Evolutionary conservation across 1,140 invertebrate species (phyloP), one percentile per base, ranked within the genome.

Genomic region (Schmidtea mediterranea): DNA sequence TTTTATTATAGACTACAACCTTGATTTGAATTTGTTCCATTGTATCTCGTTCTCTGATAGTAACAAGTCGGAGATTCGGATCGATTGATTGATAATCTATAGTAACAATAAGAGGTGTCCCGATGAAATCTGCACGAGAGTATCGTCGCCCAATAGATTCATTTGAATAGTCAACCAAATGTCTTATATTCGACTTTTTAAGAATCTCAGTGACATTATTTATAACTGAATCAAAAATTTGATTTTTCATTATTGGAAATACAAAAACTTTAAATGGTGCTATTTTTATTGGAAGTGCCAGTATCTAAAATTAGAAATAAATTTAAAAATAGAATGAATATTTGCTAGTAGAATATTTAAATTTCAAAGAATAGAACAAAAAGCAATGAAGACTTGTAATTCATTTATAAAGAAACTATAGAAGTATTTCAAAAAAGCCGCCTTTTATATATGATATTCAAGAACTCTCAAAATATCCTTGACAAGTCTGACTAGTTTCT

Each of bases 51-150:
- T 97, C 84, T 51, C 92, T 71, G 1, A 98, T 69, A 1, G 92
- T 98, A 0, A 81, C 89, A 49, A 79, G 79, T 59, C 82, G 73
- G 49, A 78, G 79, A 59, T 82, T 73, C 0, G 83, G 82, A 59
- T 82, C 80, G 0, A 87, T 61, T 0, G 81, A 82, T 65, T 98
- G 90, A 71, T 97, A 97, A 69, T 98, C 92, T 45, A 98, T 75
- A 1, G 92, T 98, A 40, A 97, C 78, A 50, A 82, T 89, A 71
- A 86, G 97, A 22, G 92, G 90, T 57, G 97, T 86, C n/a, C 83
- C 83, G 53, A 97, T 82, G 69, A 95, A 87, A 69, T 98, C 92
- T 3, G 89, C 95, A 53, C 92, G 73, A 1, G 90, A 83, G 56
- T 76, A 75, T 8, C 72, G 59, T 19, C 82, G 71, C 19, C 92